Percentiles rank a stretch among this genome's conserved stretches.
These are phyloP conservation scores for Thereva nobilitata DNA, from an alignment of 2,888 invertebrate species.

Conservation along the genomic window DNA sequence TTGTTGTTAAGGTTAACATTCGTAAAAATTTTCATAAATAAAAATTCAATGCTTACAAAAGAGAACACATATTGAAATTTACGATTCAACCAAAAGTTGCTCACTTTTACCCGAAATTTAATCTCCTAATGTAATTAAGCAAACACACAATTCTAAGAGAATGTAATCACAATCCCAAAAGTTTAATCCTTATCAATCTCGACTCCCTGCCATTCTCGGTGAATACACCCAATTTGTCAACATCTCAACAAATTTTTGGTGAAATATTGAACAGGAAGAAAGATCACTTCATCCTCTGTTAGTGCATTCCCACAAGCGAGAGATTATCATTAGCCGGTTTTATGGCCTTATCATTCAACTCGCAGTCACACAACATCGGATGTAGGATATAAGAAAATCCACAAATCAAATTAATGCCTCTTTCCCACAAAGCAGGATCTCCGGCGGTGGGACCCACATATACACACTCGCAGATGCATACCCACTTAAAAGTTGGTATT, in stretches of 20 bases:
- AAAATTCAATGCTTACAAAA: no score
- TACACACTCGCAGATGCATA: not conserved
- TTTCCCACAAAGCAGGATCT: conserved; percentile 5
- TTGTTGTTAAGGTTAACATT: no score
- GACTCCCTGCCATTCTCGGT: no score
- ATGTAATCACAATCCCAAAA: no score
- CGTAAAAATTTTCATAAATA: no score
- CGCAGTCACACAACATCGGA: conserved; percentile 22
- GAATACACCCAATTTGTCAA: not conserved
- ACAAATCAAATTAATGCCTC: conserved; percentile 37
- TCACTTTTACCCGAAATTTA: no score
- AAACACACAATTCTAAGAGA: no score
- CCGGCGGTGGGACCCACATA: not conserved
- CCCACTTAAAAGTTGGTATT: not conserved
- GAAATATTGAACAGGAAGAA: not conserved
- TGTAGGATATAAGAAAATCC: conserved; percentile 18
- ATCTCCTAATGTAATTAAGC: no score
- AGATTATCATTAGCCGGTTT: conserved; percentile 39
- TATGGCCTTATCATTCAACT: conserved; percentile 39
- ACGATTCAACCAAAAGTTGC: no score
- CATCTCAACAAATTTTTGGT: conserved; percentile 5
- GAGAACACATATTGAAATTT: no score
- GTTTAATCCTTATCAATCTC: no score
- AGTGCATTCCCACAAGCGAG: conserved; percentile 34
- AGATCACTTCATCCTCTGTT: conserved; percentile 15